These are phyloP conservation scores for Psophia crepitans DNA, from an alignment of 2,113 vertebrate genomes.

Conservation along the genomic window DNA sequence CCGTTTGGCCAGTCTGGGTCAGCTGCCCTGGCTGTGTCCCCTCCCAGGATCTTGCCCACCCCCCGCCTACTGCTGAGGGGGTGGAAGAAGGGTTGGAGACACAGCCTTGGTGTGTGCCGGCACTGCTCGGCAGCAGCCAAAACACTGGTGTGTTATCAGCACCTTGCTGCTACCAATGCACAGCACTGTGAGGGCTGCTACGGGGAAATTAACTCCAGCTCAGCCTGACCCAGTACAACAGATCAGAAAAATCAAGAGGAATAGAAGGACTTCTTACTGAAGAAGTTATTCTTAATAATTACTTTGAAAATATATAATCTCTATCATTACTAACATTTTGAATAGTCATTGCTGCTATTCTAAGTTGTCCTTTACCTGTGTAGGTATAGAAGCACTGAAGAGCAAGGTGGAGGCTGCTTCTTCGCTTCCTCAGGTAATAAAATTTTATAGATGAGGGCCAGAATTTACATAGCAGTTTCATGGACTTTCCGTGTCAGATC, in stretches of 20 bases:
- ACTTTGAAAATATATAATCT: neutral
- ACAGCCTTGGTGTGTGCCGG: too few species aligned
- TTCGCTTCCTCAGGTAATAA: constrained; percentile 75
- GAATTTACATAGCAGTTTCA: neutral
- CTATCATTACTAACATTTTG: neutral
- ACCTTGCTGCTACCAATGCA: too few species aligned
- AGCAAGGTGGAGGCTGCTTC: constrained; percentile 53
- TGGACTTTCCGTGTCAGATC: neutral
- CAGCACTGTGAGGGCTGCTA: too few species aligned
- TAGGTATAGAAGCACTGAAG: constrained; percentile 58
- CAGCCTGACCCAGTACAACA: too few species aligned
- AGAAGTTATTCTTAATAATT: neutral
- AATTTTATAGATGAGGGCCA: neutral
- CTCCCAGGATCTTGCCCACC: too few species aligned
- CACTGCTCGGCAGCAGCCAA: too few species aligned
- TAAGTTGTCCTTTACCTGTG: neutral
- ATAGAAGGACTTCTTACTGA: neutral
- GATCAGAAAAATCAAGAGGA: neutral
- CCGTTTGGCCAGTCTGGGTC: too few species aligned
- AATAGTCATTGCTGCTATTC: neutral
- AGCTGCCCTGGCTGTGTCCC: too few species aligned
- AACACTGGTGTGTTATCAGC: too few species aligned
- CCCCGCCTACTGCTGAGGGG: too few species aligned
- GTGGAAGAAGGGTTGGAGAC: too few species aligned
- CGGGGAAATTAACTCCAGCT: too few species aligned